Evolutionary conservation across 2,888 invertebrate species (phyloP).

Genomic region (Dugesia japonica): DNA sequence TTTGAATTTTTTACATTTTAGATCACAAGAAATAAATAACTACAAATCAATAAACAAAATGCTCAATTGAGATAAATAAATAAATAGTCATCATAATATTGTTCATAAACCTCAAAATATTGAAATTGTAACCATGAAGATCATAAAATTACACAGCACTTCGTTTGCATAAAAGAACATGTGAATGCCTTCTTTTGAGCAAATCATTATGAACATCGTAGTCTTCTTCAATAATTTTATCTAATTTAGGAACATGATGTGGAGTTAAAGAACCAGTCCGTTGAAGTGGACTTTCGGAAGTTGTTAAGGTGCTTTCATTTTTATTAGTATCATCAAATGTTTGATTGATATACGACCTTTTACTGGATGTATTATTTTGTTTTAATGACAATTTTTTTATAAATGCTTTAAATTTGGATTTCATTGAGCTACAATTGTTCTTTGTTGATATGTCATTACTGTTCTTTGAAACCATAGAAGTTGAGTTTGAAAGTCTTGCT

Average conservation of each 20-base stretch:
- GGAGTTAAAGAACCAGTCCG: slow-evolving; percentile 24
- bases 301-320: background rate
- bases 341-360: background rate
- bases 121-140: too few species aligned
- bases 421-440: background rate
- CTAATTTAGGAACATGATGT: slow-evolving; percentile 27
- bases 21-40: too few species aligned
- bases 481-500: background rate
- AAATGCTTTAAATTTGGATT: background rate
- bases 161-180: too few species aligned
- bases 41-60: too few species aligned
- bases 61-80: too few species aligned
- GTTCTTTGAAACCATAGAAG: background rate
- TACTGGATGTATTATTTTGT: background rate
- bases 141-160: too few species aligned
- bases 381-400: background rate
- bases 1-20: too few species aligned
- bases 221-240: slow-evolving; percentile 28
- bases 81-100: too few species aligned
- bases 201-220: background rate
- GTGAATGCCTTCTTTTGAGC: background rate
- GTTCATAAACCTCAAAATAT: too few species aligned
- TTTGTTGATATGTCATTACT: background rate
- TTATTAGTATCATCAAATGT: background rate
- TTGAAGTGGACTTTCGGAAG: background rate